phyloP scores from a whole-genome alignment of 2,113 vertebrate genomes.

The Leucoraja erinaceus region DNA sequence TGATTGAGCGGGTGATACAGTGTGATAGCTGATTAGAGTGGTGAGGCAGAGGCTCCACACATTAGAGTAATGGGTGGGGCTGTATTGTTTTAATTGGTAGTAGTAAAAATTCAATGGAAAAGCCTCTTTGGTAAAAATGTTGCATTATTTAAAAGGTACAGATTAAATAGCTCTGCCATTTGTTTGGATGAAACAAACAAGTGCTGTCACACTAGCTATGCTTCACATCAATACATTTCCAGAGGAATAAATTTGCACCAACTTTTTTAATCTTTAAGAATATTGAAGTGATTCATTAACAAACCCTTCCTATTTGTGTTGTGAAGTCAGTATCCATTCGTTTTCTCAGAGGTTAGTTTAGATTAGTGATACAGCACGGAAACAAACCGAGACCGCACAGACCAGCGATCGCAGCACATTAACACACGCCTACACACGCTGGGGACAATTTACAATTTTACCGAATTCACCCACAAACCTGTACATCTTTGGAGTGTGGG shows the following conservation, averaged over 20 bases:
- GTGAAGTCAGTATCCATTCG: not conserved
- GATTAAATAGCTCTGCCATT: not conserved
- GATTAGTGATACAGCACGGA: too few relatives aligned
- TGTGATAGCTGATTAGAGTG: not conserved
- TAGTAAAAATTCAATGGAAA: not conserved
- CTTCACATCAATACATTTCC: not conserved
- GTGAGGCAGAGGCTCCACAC: not conserved
- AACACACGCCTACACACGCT: too few relatives aligned
- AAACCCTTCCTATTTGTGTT: not conserved
- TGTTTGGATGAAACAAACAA: not conserved
- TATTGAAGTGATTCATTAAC: not conserved
- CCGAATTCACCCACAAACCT: too few relatives aligned
- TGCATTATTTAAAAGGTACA: not conserved
- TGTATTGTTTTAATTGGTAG: not conserved
- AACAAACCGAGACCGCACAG: too few relatives aligned
- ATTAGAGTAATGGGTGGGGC: not conserved
- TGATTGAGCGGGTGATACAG: not conserved
- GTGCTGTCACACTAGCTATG: not conserved
- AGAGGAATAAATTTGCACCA: not conserved
- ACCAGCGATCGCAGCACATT: too few relatives aligned
- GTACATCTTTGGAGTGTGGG: too few relatives aligned
- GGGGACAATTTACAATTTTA: too few relatives aligned
- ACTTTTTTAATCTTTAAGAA: not conserved
- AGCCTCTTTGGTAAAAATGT: not conserved
- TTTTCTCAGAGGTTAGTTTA: not conserved